Evolutionary conservation across 35 echinoderm and acorn worm genomes (phyloP), one percentile per base, ranked within the genome.

Genomic region (Apostichopus californicus): DNA sequence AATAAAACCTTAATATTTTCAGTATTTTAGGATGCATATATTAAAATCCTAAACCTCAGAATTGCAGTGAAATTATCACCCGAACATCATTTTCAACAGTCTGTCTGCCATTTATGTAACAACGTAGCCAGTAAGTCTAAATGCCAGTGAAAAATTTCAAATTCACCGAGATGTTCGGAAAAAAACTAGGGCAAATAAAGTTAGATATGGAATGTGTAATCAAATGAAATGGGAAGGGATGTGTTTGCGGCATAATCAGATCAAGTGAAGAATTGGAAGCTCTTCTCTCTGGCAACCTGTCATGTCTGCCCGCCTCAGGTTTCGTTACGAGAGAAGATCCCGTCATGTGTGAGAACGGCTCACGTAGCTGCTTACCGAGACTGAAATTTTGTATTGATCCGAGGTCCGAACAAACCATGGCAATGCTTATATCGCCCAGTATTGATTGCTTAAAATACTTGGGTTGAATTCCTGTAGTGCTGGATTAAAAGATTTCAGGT

Each of bases 401-500:
- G 28, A 68, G 24, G 24, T 59, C 86, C 24, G 22, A 82, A 82
- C 26, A 60, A 66, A 66, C 52, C 57, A 15, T 20, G n/a, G 34
- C 61, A 9, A 61, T 89, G 61, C 86, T 89, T 89, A 71, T 59
- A 26, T 65, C 64, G 25, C 86, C 59, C 59, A 5, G 11, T 89
- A 89, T 89, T 89, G 86, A 89, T 89, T 89, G 58, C 61, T 72
- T 66, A 72, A 89, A 66, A 52, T 66, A 46, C 86, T 24, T 24
- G 6, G 6, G 64, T 73, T 89, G 86, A 64, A 75, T 64, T 89
- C 86, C 57, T 10, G 61, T 46, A 34, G 61, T 89, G 86, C 54
- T 66, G 28, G 26, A 85, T 4, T 59, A 12, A 60, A 85, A 17
- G n/a, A n/a, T 46, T 46, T 15, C 24, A 6, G 55, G 21, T 58